These are phyloP conservation scores for Chlorodrepanis virens DNA, from an alignment of 2,113 vertebrate species.

Conservation along the genomic window DNA sequence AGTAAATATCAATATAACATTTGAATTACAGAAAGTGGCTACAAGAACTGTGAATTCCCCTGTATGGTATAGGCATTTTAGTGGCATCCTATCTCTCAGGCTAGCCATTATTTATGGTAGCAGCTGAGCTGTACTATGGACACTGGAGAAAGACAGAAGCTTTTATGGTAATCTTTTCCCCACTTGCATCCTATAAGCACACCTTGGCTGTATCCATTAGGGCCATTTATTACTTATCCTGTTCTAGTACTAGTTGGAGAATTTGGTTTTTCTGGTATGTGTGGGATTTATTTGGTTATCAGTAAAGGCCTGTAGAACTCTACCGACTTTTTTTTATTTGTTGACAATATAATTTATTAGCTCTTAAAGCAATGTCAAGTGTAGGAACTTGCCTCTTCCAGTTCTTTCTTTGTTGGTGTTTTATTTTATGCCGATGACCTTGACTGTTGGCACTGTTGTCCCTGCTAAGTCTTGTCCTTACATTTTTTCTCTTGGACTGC, in stretches of 20 bases:
- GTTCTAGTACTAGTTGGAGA: background rate
- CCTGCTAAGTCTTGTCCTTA: background rate
- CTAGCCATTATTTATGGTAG: background rate
- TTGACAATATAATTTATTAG: background rate
- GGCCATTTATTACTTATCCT: background rate
- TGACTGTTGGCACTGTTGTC: background rate
- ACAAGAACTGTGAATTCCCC: background rate
- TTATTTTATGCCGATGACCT: background rate
- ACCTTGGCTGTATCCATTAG: background rate
- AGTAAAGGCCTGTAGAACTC: background rate
- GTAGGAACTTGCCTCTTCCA: background rate
- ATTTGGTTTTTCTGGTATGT: background rate
- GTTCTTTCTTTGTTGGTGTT: background rate
- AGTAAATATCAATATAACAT: background rate
- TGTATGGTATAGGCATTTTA: accelerated
- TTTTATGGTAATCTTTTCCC: background rate
- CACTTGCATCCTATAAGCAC: background rate
- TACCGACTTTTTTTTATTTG: background rate
- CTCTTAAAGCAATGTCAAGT: background rate
- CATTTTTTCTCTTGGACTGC: background rate
- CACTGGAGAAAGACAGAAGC: background rate
- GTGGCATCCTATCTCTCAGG: background rate
- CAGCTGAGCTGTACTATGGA: background rate
- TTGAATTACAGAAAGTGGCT: background rate
- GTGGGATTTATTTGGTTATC: background rate